Base-by-base conservation (phyloP, 2,113 vertebrate species). In the Paramormyrops kingsleyae region DNA sequence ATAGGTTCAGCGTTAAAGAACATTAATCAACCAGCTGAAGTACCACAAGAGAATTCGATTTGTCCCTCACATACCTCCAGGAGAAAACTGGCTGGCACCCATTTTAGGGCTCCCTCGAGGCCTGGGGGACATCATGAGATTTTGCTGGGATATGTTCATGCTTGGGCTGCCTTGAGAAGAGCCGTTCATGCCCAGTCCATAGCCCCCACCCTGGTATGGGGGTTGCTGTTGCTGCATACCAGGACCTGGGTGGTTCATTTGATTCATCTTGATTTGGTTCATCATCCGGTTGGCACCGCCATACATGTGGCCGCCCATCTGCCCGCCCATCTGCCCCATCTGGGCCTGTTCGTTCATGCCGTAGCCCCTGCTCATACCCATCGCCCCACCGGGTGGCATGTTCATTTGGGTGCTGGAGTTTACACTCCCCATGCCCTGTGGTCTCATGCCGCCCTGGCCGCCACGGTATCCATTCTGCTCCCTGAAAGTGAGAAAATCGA, bases 21-120 rank as follows among this genome's bases (percentile, higher is more conserved):
- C 3, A 46, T 42, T 49, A 42, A 42, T 53, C 15, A 47, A 89
- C 4, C 13, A 89, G 7, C 35, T n/a, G 1, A 27, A 49, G 27
- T 5, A 83, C 87, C 21, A 42, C 46, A 53, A 27, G n/a, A 89
- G 1, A 31, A 77, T 77, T 31, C 13, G 13, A 7, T 50, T 21
- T 21, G 15, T 49, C 17, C 6, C 10, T 46, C 9, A 59, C 92
- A 90, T 97, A 99, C 98, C 98, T 97, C 98, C 96, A 39, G 98
- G 97, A 92, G 98, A 99, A 94, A 98, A 99, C 90, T 97, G 98
- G 89, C 97, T 97, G 12, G 97, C 95, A 80, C 93, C 96, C 95
- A 98, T 98, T 95, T 99, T 99, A 46, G 98, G 98, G 93, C 99
- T 99, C 85, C 96, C 97, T 89, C 98, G 94, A 93, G 97, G 96